phyloP scores from a whole-genome alignment of 2,113 vertebrate species.

The Tragelaphus scriptus region DNA sequence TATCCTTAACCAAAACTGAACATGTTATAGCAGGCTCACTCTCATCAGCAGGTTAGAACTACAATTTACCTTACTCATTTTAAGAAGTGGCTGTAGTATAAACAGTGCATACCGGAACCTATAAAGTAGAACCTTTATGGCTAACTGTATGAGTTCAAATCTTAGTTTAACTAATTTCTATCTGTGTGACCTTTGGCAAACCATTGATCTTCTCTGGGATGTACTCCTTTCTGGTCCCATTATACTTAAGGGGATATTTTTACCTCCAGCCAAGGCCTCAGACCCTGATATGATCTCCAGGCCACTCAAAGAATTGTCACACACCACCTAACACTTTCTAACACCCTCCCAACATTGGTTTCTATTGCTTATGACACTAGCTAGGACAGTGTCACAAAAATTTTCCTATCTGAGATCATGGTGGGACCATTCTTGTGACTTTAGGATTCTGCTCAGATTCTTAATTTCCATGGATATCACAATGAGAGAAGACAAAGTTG shows the following conservation, averaged over 20 bases:
- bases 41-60: background rate
- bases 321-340: background rate
- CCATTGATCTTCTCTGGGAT: background rate
- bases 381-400: background rate
- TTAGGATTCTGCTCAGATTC: background rate
- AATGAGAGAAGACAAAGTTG: background rate
- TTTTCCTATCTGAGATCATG: background rate
- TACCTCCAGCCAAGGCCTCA: background rate
- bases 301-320: background rate
- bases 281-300: background rate
- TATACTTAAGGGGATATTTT: background rate
- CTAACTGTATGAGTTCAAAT: background rate
- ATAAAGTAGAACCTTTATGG: background rate
- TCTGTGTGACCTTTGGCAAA: background rate
- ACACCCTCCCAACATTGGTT: background rate
- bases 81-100: background rate
- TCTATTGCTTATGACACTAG: background rate
- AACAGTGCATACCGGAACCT: background rate
- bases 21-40: background rate
- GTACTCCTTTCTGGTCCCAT: background rate
- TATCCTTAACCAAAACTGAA: background rate
- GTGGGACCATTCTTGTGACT: background rate
- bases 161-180: background rate
- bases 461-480: background rate
- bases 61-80: background rate